These are phyloP conservation scores for Cichladusa arquata DNA, from an alignment of 2,113 vertebrate species.

Conservation along the genomic window DNA sequence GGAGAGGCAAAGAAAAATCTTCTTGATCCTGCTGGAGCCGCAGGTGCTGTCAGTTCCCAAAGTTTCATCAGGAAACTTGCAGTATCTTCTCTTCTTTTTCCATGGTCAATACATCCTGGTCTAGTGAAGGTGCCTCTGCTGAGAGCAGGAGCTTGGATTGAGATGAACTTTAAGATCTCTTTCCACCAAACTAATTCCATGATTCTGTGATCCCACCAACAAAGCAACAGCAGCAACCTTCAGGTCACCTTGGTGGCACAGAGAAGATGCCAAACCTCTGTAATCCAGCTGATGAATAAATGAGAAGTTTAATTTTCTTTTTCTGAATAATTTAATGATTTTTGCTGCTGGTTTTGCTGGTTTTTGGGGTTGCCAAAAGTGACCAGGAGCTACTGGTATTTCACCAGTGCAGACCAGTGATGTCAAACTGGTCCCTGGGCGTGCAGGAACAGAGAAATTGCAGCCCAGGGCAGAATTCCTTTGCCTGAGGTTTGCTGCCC, in stretches of 20 bases:
- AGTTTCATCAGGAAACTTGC: background rate
- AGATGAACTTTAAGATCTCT: background rate
- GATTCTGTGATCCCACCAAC: background rate
- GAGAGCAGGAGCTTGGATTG: background rate
- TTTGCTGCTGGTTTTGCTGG: background rate
- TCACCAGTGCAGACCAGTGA: background rate
- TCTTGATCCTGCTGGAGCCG: background rate
- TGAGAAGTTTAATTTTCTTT: background rate
- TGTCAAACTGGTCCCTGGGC: fast-evolving
- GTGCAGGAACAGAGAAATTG: background rate
- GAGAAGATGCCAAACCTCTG: background rate
- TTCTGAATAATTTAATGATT: background rate
- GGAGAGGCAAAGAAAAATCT: background rate
- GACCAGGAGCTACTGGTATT: background rate
- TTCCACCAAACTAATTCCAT: background rate
- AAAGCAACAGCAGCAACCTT: background rate
- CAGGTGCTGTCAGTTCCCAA: background rate
- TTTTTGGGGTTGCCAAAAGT: background rate
- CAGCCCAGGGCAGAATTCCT: background rate
- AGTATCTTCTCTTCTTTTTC: background rate
- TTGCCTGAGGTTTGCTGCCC: background rate
- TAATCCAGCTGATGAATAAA: background rate
- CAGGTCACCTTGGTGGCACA: background rate
- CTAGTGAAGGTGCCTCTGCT: background rate
- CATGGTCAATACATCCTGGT: background rate